Base-by-base conservation (phyloP, 2,888 invertebrate species). In the Drosophila fulvimacula region DNA sequence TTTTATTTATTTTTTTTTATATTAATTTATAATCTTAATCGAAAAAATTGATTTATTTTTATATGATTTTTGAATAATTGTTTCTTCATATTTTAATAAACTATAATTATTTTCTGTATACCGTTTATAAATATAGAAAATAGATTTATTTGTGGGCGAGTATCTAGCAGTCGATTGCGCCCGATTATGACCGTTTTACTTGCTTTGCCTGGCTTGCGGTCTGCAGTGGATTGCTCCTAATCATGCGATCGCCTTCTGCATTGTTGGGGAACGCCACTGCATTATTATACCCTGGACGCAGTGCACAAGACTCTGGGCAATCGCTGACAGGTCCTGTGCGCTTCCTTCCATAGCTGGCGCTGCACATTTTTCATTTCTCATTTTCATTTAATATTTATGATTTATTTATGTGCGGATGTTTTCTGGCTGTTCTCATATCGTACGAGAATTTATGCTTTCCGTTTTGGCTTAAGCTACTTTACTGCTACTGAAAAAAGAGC, bases 351-450 rank as follows among this genome's bases (percentile, higher is more conserved):
- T 65, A 63, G 73, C 74, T 63, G 38, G 21, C 44, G 69, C 66
- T 65, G 88, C 76, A 84, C 85, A 82, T 82, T 82, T 84, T 88
- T 84, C 89, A 76, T 75, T 82, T 72, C 58, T 88, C 82, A 81
- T 83, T 83, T 88, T 84, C 84, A 89, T 84, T 84, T 89, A 88
- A 89, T 89, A 85, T 85, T 89, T 89, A 89, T 85, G 84, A 88
- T 85, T 88, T 85, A 85, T 85, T 89, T 89, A 73, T 88, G 89
- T 85, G 88, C 84, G 83, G 83, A 89, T 83, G 83, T 87, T 89
- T 81, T 87, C 76, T 83, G 89, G 87, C 89, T 83, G 67, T 72
- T 83, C 68, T 87, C 83, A 88, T 83, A 88, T 83, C 83, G 83
- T 87, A 87, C 60, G 55, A 73, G 67, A 88, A 83, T 83, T 83